A percentile compares a stretch with the other conserved stretches of the same genome.
These are phyloP conservation scores for Lamprologus speciosus DNA, from an alignment of 2,113 vertebrate genomes.

Conservation along the genomic window DNA sequence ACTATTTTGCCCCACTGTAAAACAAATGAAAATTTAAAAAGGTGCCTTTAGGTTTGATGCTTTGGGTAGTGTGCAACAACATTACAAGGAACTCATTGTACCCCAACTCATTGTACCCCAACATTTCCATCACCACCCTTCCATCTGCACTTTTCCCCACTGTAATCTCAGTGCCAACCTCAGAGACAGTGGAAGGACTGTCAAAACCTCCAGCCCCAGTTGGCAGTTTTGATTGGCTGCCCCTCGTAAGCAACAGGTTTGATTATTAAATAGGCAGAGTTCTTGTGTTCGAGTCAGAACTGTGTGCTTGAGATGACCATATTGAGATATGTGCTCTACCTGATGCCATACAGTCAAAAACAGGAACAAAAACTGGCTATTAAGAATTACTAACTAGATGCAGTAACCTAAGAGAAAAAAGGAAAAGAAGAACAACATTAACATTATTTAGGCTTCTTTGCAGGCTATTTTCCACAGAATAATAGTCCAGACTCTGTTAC, in stretches of 20 bases:
- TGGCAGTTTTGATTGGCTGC: background rate
- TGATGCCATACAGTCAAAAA: background rate
- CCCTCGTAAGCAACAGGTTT: background rate
- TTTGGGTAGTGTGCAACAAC: background rate
- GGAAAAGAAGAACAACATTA: background rate
- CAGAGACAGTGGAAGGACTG: background rate
- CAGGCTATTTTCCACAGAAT: background rate
- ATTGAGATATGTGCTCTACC: background rate
- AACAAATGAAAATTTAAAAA: background rate
- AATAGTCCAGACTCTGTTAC: background rate
- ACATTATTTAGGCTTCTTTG: background rate
- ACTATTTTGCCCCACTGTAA: no score
- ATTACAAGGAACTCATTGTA: background rate
- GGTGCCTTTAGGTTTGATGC: background rate
- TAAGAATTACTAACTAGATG: background rate
- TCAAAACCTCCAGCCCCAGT: background rate
- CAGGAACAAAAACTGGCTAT: background rate
- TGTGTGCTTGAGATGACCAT: background rate
- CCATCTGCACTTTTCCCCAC: background rate
- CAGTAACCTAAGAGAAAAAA: background rate
- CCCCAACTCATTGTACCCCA: background rate
- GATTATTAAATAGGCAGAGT: background rate
- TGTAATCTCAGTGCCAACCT: background rate
- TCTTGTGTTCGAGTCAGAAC: background rate
- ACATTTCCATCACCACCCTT: background rate